Base-by-base conservation (phyloP, 2,113 vertebrate genomes). In the Chelonoidis abingdonii region DNA sequence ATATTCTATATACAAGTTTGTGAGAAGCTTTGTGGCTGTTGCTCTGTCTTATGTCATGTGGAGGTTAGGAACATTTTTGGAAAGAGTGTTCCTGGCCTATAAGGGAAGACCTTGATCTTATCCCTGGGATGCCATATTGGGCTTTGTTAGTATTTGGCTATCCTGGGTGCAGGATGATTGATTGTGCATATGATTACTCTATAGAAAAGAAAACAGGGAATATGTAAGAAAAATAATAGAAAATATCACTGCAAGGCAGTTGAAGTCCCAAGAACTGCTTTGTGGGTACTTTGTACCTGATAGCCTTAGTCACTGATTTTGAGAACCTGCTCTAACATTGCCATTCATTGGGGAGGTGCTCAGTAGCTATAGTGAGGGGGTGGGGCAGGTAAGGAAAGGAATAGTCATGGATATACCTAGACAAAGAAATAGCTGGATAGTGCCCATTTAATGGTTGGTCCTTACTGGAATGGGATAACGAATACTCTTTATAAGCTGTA, bases 381-480 rank as follows among this genome's bases (percentile, higher is more conserved):
- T 72, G 14, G 62, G 62, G 35, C 8, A 8, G 49, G 84, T 27
- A n/a, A n/a, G 27, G 84, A n/a, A 0, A 8, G 53, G 57, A 79
- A 85, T 59, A 82, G 84, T 90, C 50, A 3, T 75, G 57, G 84
- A 85, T 93, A 87, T 57, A 94, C 44, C 56, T 57, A n/a, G 27
- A 57, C 75, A 89, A 79, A 83, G 53, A 84, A 11, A 10, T 79
- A 88, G 1, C 49, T 89, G 81, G 72, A 96, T 93, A 78, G 35
- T 87, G 22, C 50, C 38, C 1, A 1, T 76, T 83, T 5, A 90
- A 21, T 62, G 69, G 50, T 80, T 90, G 41, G 29, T 83, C 88
- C 92, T 84, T 92, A 83, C 89, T 91, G 35, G 53, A 86, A 84
- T 78, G 17, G 53, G 87, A 93, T 76, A 92, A 69, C 19, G 75